Percentiles rank a stretch among this genome's conserved stretches.
Conservation (phyloP, 2,888 invertebrate genomes). For the Drosophila mercatorum region DNA sequence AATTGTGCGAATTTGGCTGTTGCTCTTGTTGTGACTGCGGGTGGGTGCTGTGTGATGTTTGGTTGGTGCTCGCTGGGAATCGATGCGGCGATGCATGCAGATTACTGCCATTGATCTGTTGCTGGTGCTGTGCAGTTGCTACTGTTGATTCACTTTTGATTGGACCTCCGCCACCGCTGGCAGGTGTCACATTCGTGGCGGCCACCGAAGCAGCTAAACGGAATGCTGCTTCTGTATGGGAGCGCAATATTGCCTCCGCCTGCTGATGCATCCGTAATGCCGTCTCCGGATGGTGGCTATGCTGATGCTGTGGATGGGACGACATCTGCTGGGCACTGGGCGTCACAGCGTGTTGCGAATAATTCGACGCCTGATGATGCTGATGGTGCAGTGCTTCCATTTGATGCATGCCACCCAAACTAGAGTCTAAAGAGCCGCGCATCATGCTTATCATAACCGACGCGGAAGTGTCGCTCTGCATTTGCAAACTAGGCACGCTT, state of each 20-base stretch:
- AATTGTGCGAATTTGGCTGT: conserved; percentile 84
- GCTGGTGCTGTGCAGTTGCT: conserved; percentile 1
- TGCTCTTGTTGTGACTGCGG: conserved; percentile 84
- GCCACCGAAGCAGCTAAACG: conserved; percentile 87
- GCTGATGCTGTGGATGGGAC: conserved; percentile 65
- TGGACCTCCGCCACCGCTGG: not conserved
- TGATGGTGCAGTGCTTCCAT: conserved; percentile 66
- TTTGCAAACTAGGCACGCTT: conserved; percentile 67
- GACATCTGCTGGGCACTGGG: conserved; percentile 46
- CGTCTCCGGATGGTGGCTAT: conserved; percentile 76
- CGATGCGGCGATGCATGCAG: conserved; percentile 77
- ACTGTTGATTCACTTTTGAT: conserved; percentile 21
- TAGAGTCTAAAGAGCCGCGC: conserved; percentile 83
- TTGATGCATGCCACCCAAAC: conserved; percentile 59
- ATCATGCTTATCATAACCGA: conserved; percentile 86
- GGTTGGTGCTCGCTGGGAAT: conserved; percentile 63
- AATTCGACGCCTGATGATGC: conserved; percentile 57
- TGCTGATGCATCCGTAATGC: conserved; percentile 89
- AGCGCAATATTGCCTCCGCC: conserved; percentile 88
- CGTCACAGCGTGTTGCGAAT: conserved; percentile 47
- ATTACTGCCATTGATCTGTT: conserved; percentile 30
- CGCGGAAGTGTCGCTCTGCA: conserved; percentile 61
- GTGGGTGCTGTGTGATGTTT: conserved; percentile 78
- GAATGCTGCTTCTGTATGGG: conserved; percentile 93
- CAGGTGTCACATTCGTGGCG: conserved; percentile 27